These are phyloP conservation scores for Aurelia aurita complex sp. Pacific DNA, from an alignment of 30 jellyfish, hydroid and myxozoan genomes.

Conservation along the genomic window DNA sequence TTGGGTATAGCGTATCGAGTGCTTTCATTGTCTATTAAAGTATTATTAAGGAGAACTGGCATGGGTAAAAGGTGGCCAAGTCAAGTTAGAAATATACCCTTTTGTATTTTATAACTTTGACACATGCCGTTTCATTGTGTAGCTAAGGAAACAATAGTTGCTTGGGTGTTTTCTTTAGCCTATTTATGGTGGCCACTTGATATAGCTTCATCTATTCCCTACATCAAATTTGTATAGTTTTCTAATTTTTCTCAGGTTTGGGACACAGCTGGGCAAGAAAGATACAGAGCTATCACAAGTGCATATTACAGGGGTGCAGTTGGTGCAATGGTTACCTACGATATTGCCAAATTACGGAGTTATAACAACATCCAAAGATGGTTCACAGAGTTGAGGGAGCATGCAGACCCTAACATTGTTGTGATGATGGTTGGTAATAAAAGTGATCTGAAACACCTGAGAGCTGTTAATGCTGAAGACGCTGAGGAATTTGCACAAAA, in stretches of 20 bases:
- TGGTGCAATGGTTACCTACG: constrained; percentile 98
- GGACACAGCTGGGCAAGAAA: constrained; percentile 99
- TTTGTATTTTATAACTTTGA: too few relatives aligned
- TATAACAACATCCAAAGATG: constrained; percentile 90
- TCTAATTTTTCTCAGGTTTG: constrained; percentile 72
- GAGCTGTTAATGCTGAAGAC: constrained; percentile 98
- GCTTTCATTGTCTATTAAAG: too few relatives aligned
- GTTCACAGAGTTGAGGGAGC: constrained; percentile 92
- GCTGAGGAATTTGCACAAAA: constrained; percentile 95
- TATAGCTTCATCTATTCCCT: too few relatives aligned
- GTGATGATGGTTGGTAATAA: constrained; percentile 96
- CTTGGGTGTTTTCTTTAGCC: too few relatives aligned
- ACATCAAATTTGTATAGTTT: neutral
- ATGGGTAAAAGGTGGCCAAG: too few relatives aligned
- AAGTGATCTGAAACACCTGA: constrained; percentile 86
- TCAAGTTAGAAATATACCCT: too few relatives aligned
- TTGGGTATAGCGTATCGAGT: too few relatives aligned
- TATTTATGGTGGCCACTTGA: too few relatives aligned
- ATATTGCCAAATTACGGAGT: constrained; percentile 84
- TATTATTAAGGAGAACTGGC: too few relatives aligned
- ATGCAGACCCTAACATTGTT: constrained; percentile 91
- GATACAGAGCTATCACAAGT: constrained; percentile 97
- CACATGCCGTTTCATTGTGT: too few relatives aligned
- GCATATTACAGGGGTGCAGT: constrained; percentile 99
- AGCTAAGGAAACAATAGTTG: too few relatives aligned